Evolutionary conservation across 2,113 vertebrate species (phyloP).

Genomic region (Elanus axillaris): DNA sequence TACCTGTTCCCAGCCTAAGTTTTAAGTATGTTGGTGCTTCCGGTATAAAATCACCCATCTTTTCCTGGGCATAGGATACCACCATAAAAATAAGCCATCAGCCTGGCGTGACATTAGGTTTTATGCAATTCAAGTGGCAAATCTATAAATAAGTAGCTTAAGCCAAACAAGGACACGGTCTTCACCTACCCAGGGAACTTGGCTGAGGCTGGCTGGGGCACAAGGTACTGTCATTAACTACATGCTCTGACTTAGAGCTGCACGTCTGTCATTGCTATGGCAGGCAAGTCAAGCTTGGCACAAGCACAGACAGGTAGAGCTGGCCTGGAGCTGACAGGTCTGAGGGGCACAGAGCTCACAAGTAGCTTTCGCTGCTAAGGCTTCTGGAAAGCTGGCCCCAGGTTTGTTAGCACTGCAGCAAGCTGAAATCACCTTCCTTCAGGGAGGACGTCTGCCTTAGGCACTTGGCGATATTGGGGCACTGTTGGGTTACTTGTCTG

Average conservation of each 20-base stretch:
- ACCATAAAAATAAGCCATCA: neutral
- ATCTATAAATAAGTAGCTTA: neutral
- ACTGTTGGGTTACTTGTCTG: neutral
- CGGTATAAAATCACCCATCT: neutral
- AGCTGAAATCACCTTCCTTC: neutral
- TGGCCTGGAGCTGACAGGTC: neutral
- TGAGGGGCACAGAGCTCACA: neutral
- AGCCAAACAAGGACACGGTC: neutral
- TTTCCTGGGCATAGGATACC: neutral
- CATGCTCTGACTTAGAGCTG: neutral
- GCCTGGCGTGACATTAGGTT: neutral
- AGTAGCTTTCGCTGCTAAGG: neutral
- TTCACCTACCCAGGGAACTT: neutral
- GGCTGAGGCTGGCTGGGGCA: neutral
- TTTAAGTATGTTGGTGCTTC: rapidly evolving
- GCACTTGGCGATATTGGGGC: neutral
- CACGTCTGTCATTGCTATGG: neutral
- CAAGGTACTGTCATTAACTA: neutral
- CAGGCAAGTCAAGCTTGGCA: neutral
- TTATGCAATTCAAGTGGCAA: too few relatives aligned
- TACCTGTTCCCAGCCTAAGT: neutral
- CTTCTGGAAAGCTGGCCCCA: neutral
- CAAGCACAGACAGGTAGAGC: neutral
- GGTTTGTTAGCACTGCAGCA: neutral
- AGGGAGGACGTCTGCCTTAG: neutral